Conservation (phyloP, 2,888 invertebrate species). For the Orthonychiurus folsomi region DNA sequence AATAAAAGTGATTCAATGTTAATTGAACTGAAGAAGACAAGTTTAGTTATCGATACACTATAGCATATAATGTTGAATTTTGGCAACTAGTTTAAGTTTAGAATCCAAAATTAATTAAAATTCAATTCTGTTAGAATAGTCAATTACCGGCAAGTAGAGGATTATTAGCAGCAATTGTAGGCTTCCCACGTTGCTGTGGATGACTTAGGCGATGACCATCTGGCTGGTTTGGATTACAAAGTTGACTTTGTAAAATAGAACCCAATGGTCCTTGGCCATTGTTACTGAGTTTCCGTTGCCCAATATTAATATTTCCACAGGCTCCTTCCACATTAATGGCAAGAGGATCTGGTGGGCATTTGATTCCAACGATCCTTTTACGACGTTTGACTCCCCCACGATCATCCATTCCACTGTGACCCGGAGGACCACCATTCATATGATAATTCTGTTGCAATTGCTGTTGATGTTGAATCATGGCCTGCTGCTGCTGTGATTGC, state of each 20-base stretch:
- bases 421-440: neutral
- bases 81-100: no score
- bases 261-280: slow-evolving; percentile 11
- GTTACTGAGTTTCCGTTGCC: slow-evolving; percentile 3
- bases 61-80: no score
- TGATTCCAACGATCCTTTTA: slow-evolving; percentile 8
- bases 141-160: slow-evolving; percentile 68
- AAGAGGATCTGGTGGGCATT: slow-evolving; percentile 3
- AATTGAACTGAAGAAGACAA: no score
- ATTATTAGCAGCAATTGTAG: slow-evolving; percentile 65
- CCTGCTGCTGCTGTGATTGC: slow-evolving; percentile 18
- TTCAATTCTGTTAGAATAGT: neutral
- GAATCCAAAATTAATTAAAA: neutral
- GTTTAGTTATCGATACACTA: no score
- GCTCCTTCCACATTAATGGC: neutral
- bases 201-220: slow-evolving; percentile 13
- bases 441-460: slow-evolving; percentile 48
- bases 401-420: slow-evolving; percentile 1
- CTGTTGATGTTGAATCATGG: slow-evolving; percentile 38
- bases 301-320: slow-evolving; percentile 1
- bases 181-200: slow-evolving; percentile 18
- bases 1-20: no score
- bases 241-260: slow-evolving; percentile 36
- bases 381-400: neutral
- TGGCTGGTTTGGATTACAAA: slow-evolving; percentile 33